A percentile compares a stretch with the other conserved stretches of the same genome.
Evolutionary conservation across 2,888 invertebrate species (phyloP).

Genomic region (Rotaria sp.): DNA sequence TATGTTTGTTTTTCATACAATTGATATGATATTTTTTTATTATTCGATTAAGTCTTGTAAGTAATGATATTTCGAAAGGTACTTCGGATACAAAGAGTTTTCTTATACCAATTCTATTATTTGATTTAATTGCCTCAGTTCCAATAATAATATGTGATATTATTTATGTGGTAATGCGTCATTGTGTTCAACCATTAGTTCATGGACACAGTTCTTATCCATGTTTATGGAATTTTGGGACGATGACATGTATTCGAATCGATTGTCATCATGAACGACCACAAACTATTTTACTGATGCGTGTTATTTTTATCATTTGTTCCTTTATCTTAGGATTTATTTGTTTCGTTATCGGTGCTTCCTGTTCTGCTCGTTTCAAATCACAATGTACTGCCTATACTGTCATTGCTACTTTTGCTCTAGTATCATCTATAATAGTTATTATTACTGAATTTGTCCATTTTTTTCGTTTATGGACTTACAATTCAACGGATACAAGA

Average conservation of each 20-base stretch:
- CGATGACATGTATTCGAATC: neutral
- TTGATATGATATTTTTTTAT: neutral
- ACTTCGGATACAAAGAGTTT: neutral
- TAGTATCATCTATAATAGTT: neutral
- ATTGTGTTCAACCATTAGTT: neutral
- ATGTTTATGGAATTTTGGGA: neutral
- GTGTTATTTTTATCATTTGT: neutral
- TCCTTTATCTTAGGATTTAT: neutral
- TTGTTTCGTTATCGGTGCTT: neutral
- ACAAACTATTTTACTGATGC: neutral
- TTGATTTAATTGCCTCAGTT: neutral
- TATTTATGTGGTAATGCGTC: neutral
- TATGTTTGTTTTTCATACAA: neutral
- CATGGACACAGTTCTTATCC: too few relatives aligned
- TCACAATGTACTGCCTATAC: neutral
- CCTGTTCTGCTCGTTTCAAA: neutral
- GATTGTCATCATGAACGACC: neutral
- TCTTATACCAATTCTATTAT: neutral
- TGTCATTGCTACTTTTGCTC: neutral
- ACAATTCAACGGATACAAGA: neutral
- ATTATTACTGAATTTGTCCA: neutral
- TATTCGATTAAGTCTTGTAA: neutral
- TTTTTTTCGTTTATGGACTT: conserved; percentile 21
- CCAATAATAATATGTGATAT: neutral
- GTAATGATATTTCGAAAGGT: neutral